Evolutionary conservation across 2,113 vertebrate genomes (phyloP), one percentile per base, ranked within the genome.

Genomic region (Fulmarus glacialis): DNA sequence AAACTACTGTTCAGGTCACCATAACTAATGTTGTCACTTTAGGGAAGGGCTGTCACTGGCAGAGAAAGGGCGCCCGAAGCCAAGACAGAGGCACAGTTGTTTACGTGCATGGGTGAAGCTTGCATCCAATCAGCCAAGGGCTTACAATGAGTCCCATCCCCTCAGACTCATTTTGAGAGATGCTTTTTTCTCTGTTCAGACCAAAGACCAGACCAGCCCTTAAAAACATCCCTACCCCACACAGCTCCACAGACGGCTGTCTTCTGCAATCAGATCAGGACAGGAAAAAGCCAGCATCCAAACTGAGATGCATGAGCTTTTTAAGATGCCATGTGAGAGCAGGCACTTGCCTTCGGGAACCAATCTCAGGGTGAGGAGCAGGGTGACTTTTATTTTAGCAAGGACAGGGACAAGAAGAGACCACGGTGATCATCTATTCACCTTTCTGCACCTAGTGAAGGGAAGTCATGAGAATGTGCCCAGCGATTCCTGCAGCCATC

Each of bases 231-330:
- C 17, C 74, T 43, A 26, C 50, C 53, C 84, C 71, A 58, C 19
- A 78, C 43, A 79, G 43, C 66, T 60, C 43, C 56, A 60, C 13
- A 18, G 62, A 17, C 0, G 0, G 40, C 90, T 96, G 93, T 96
- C 95, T 95, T 43, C 74, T 94, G 58, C n/a, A 32, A 93, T 97
- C 85, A 96, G 58, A 88, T 97, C 92, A 97, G 66, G 66, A 52
- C 38, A 59, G 93, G 59, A 53, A 84, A n/a, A 91, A 87, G 21
- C 87, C 81, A 4, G 4, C 58, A n/a, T 91, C 77, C 77, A 36
- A 55, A 18, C 8, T 22, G 56, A 0, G 0, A 40, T 52, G 38
- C 48, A 20, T 42, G 70, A 70, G 43, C 30, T 95, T 97, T 82
- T 68, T 36, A 48, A 64, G 70, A 81, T 85, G 56, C 78, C 87